These are phyloP conservation scores for Pseudomyrmex flavicornis DNA, from an alignment of 1,140 invertebrate species.

Conservation along the genomic window DNA sequence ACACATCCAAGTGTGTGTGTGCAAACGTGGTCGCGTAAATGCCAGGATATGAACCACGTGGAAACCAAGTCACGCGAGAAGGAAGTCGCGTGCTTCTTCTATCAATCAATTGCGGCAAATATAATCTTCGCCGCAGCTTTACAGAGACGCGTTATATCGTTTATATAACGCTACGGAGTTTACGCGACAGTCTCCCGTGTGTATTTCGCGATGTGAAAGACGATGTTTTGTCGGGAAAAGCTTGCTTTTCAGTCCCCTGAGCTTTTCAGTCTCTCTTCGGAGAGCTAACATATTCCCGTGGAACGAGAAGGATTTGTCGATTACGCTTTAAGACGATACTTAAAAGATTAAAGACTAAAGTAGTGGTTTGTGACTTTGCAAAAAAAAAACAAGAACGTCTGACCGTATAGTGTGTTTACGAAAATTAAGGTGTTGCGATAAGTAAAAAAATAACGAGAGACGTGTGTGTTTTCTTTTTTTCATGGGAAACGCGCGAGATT, in stretches of 20 bases:
- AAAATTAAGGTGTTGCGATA: background rate
- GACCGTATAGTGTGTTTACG: background rate
- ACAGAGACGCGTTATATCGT: background rate
- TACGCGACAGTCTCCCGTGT: slow-evolving; percentile 37
- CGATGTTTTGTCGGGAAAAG: background rate
- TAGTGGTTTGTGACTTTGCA: background rate
- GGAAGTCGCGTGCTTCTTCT: background rate
- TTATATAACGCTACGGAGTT: slow-evolving; percentile 28
- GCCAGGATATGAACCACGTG: background rate
- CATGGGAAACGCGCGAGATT: no score
- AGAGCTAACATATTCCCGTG: background rate
- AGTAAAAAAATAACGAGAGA: background rate
- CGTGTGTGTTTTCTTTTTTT: no score
- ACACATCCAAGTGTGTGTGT: no score
- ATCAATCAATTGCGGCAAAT: slow-evolving; percentile 44
- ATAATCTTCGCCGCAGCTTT: slow-evolving; percentile 29
- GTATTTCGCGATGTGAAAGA: slow-evolving; percentile 43
- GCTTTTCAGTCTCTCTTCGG: no score
- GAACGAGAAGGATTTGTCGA: slow-evolving; percentile 15
- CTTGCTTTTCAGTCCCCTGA: slow-evolving; percentile 9
- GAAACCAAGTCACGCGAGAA: background rate
- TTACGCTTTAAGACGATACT: background rate
- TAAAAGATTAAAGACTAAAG: background rate
- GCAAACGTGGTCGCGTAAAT: background rate
- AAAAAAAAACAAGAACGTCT: background rate